Conservation (phyloP, 2,797 vertebrate genomes). For the Enteromius unitaeniatus region DNA sequence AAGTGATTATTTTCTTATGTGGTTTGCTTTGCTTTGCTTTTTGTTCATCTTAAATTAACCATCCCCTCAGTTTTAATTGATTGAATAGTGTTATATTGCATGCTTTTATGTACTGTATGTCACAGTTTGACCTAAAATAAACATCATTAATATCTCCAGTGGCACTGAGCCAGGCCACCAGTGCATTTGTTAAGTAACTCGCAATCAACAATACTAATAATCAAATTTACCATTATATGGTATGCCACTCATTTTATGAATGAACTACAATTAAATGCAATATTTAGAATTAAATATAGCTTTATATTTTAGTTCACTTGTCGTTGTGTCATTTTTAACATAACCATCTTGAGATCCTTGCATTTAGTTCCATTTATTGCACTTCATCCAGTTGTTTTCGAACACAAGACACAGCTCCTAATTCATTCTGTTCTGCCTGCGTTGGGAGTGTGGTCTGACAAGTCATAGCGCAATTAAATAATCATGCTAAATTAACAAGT, state of each 20-base stretch:
- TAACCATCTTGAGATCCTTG: neutral
- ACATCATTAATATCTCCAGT: neutral
- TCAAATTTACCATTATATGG: neutral
- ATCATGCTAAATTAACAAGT: slow-evolving; percentile 13
- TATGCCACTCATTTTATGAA: neutral
- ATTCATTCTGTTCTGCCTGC: neutral
- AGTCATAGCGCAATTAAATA: neutral
- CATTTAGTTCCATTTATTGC: neutral
- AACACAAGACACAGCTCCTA: neutral
- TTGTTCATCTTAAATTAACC: neutral
- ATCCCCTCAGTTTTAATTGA: neutral
- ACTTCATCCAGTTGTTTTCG: neutral
- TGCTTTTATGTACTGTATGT: neutral
- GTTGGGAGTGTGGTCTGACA: slow-evolving; percentile 1
- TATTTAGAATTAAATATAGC: neutral
- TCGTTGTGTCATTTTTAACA: neutral
- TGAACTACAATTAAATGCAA: neutral
- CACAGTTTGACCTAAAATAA: neutral
- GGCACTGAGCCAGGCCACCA: neutral
- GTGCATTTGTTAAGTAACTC: neutral
- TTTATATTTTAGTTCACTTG: neutral
- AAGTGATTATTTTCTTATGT: slow-evolving; percentile 5
- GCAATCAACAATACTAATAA: neutral
- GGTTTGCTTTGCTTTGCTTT: neutral
- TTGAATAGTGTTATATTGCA: neutral